A percentile compares a stretch with the other conserved stretches of the same genome.
phyloP scores from a whole-genome alignment of 2,113 vertebrate species.

The Progne subis region DNA sequence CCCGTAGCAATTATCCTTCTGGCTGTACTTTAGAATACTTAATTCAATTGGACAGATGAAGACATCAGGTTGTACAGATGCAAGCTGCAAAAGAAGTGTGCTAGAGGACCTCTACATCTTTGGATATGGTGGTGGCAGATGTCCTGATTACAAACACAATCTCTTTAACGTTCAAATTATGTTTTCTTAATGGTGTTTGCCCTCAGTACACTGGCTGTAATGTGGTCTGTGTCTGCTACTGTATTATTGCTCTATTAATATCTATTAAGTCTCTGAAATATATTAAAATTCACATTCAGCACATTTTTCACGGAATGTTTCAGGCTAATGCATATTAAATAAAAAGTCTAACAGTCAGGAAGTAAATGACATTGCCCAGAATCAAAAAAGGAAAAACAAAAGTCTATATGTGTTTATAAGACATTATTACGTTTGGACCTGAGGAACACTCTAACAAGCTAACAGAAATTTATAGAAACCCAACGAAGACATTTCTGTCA shows the following conservation, averaged over 20 bases:
- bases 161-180: constrained; percentile 33
- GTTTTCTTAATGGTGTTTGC: constrained; percentile 41
- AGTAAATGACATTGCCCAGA: not conserved
- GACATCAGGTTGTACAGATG: not conserved
- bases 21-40: not conserved
- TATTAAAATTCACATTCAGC: not conserved
- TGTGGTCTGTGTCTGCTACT: constrained; percentile 1
- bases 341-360: not conserved
- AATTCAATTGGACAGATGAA: constrained; percentile 1
- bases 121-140: constrained; percentile 9
- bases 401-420: not conserved
- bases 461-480: not conserved
- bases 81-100: not conserved
- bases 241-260: constrained; percentile 58
- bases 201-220: not conserved
- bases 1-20: not conserved
- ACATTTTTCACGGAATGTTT: constrained; percentile 19
- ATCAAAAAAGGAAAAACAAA: not conserved
- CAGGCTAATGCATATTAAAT: constrained; percentile 15
- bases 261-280: constrained; percentile 40
- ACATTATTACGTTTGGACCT: not conserved
- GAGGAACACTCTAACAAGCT: not conserved
- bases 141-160: constrained; percentile 31
- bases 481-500: not conserved
- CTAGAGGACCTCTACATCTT: not conserved